phyloP scores from a whole-genome alignment of 1,140 invertebrate species.

The Drosophila virilis region DNA sequence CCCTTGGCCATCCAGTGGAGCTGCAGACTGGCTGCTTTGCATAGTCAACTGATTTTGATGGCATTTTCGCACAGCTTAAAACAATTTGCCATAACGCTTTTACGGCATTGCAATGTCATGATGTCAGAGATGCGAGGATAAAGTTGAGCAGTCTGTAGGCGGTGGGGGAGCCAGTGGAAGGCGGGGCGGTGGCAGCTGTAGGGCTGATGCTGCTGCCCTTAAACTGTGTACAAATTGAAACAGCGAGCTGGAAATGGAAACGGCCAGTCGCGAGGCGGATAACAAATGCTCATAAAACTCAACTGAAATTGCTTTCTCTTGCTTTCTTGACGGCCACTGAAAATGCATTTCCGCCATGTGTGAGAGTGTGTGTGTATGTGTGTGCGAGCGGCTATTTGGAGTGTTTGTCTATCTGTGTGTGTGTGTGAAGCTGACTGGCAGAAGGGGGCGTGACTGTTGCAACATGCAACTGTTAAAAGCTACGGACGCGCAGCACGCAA shows the following conservation, averaged over 20 bases:
- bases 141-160: constrained; percentile 26
- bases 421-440: background rate
- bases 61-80: constrained; percentile 81
- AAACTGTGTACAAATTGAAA: constrained; percentile 71
- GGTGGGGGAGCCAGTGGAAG: background rate
- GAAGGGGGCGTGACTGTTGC: constrained; percentile 59
- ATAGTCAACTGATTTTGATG: constrained; percentile 81
- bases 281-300: constrained; percentile 79
- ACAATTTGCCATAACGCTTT: constrained; percentile 80
- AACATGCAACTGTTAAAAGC: constrained; percentile 72
- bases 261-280: constrained; percentile 41
- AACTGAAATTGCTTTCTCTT: constrained; percentile 79
- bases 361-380: constrained; percentile 22
- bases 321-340: constrained; percentile 78
- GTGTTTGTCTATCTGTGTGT: constrained; percentile 13
- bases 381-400: constrained; percentile 1
- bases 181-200: background rate
- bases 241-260: constrained; percentile 51
- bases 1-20: background rate
- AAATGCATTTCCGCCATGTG: constrained; percentile 71
- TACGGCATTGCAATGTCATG: constrained; percentile 67
- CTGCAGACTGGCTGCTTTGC: constrained; percentile 59
- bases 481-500: constrained; percentile 72
- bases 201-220: constrained; percentile 40
- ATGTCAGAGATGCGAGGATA: constrained; percentile 57